Base-by-base conservation (phyloP, 2,113 vertebrate genomes). In the Delphinapterus leucas region DNA sequence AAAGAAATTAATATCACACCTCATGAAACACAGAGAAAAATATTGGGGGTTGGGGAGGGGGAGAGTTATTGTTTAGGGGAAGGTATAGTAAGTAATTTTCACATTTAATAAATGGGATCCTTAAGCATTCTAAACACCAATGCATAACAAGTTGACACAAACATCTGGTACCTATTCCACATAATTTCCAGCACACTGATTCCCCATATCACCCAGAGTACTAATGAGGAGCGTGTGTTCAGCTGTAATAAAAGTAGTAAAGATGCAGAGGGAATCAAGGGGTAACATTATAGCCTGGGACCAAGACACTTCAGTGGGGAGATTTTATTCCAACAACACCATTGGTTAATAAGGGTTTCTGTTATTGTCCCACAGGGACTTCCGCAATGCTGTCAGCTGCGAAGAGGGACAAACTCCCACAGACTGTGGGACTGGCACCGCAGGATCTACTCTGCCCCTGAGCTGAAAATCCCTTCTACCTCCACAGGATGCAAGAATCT, bases 151-250 rank as follows among this genome's bases (percentile, higher is more conserved):
- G 70, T 90, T 97, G 90, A 98, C 96, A 92, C 49, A 97, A 96
- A 97, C 98, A 99, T 98, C 98, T 98, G 98, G 98, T 98, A 98
- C 83, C 82, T 85, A 98, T 98, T 98, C 96, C 96, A 92, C 33
- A 76, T 80, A 92, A 98, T 97, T 98, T 97, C 89, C 96, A 98
- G 88, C 83, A 63, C 97, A 86, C 96, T 94, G 97, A 94, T 98
- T 98, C 98, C 98, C 97, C 94, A 0, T 98, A 98, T 98, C 97
- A 98, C 96, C 97, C 97, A 88, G 77, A 87, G 81, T 80, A 88
- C 97, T 99, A 98, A 98, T 97, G 97, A 98, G 90, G 95, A 98
- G 96, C 93, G 97, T 60, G 96, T 98, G 98, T 95, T 98, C 96
- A 91, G 85, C 95, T 97, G 25, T 90, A 98, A 97, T 95, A 98